These are phyloP conservation scores for Diloba caeruleocephala DNA, from an alignment of 2,888 invertebrate genomes.

Conservation along the genomic window DNA sequence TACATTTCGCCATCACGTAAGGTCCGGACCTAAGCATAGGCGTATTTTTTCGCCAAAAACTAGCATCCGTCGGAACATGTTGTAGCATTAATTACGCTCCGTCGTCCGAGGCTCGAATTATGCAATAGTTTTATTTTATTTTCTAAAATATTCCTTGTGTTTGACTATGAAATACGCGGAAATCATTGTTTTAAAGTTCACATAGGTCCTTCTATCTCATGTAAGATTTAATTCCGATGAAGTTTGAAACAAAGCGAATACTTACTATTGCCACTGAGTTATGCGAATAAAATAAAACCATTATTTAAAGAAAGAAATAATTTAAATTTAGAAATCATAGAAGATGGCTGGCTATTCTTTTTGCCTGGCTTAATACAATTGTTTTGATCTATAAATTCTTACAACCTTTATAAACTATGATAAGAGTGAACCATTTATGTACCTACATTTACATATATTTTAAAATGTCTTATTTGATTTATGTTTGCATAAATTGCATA, in stretches of 20 bases:
- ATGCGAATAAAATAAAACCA: background rate
- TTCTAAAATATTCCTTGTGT: constrained; percentile 22
- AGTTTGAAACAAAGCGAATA: no score
- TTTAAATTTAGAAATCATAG: no score
- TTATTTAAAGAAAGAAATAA: no score
- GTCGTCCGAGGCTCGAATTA: constrained; percentile 26
- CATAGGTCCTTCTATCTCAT: no score
- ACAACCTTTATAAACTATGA: background rate
- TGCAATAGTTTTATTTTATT: constrained; percentile 41
- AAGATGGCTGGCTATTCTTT: no score
- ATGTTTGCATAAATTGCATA: constrained; percentile 33
- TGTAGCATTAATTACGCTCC: constrained; percentile 66
- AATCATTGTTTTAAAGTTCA: background rate
- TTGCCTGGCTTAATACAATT: no score
- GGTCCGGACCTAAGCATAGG: constrained; percentile 65
- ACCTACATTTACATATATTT: no score
- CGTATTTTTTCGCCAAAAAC: constrained; percentile 83
- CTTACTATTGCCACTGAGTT: background rate
- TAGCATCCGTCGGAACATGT: constrained; percentile 78
- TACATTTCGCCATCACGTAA: constrained; percentile 37
- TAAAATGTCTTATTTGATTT: constrained; percentile 25
- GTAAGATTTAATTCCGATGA: no score
- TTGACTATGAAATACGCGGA: background rate
- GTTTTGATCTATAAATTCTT: background rate
- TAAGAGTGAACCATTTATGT: constrained; percentile 5